Evolutionary conservation across 2,888 invertebrate species (phyloP), one percentile per base, ranked within the genome.

Genomic region (Cistogaster globosa): DNA sequence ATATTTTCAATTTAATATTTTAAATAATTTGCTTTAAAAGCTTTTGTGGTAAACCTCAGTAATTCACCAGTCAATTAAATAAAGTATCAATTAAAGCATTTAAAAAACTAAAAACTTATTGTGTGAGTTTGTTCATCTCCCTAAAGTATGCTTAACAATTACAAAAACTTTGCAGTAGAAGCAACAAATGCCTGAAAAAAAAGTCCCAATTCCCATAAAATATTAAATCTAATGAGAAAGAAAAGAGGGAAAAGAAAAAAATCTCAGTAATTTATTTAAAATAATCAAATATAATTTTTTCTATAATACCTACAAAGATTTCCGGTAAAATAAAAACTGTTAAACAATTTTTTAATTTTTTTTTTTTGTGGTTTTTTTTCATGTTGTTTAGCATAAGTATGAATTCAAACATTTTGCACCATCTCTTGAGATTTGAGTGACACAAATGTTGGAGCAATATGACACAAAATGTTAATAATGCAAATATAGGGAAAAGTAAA

Each of bases 401-500:
- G 58, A 76, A 72, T 45, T 16, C 38, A 36, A 55, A 1, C 14
- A 16, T 42, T 68, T 68, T 48, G 60, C 18, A 16, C 42, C 8
- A 53, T 53, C 83, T 62, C 74, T 63, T 42, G 83, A 74, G 83
- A 79, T 53, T 65, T 65, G 32, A 48, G n/a, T 8, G n/a, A 68
- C 55, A 20, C 18, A 68, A 74, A 62, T 65, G 69, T 22, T 26
- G 45, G 32, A 62, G 32, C 42, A 74, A 22, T 63, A 16, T 76
- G 38, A 53, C 69, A 71, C 53, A 69, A 79, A 79, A 79, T 80
- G 60, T 65, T 79, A 80, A 79, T 79, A 22, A n/a, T 63, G 26
- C 57, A 67, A 79, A 51, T 38, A 11, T 20, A 20, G 32, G 20
- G 36, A 16, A 4, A 72, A 32, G 51, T 38, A 36, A 57, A 69